A percentile compares a stretch with the other conserved stretches of the same genome.
Evolutionary conservation across 1,140 invertebrate species (phyloP).

Genomic region (Catajapyx aquilonaris): DNA sequence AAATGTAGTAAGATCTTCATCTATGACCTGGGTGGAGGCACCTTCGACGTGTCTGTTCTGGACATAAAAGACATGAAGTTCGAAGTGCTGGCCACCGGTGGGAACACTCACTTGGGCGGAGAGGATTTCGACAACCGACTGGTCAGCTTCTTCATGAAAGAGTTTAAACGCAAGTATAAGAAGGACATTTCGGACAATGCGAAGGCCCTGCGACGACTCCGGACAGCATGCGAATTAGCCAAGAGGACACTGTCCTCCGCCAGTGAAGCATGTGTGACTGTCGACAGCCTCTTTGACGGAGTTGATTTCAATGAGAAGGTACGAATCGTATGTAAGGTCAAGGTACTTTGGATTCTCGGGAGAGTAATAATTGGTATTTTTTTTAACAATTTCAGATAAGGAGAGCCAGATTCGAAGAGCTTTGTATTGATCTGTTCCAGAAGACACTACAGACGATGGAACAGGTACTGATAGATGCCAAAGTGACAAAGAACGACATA

Average conservation of each 20-base stretch:
- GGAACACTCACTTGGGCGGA: too few species aligned
- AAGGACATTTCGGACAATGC: constrained; percentile 36
- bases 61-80: constrained; percentile 24
- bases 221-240: constrained; percentile 41
- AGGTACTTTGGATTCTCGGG: too few species aligned
- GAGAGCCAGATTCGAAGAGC: too few species aligned
- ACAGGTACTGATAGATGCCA: too few species aligned
- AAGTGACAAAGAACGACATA: too few species aligned
- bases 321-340: too few species aligned
- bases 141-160: constrained; percentile 13
- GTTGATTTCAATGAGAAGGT: too few species aligned
- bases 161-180: constrained; percentile 38
- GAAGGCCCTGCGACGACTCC: constrained; percentile 33
- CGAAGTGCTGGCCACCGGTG: constrained; percentile 26
- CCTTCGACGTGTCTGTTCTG: constrained; percentile 31
- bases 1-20: constrained; percentile 28
- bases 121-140: constrained; percentile 23
- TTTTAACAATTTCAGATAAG: too few species aligned
- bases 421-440: too few species aligned
- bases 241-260: constrained; percentile 39
- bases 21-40: constrained; percentile 32
- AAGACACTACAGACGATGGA: too few species aligned
- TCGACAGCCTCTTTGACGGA: too few species aligned
- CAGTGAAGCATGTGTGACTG: constrained; percentile 31
- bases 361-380: too few species aligned